phyloP scores from a whole-genome alignment of 2,113 vertebrate genomes.

The Propithecus coquereli region DNA sequence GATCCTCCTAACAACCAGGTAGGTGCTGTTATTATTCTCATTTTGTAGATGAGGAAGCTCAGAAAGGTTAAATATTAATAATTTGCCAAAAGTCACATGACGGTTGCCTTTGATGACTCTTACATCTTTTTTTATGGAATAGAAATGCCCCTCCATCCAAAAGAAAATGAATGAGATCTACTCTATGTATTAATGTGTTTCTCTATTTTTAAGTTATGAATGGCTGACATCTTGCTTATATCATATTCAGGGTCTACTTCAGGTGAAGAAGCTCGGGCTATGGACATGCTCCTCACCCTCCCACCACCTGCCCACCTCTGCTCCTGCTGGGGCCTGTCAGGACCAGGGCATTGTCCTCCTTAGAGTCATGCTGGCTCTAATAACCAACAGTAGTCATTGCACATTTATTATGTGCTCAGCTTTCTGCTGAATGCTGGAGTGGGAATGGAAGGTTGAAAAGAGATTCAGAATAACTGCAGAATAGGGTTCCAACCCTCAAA shows the following conservation, averaged over 20 bases:
- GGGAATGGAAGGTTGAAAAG: neutral
- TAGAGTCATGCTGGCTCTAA: neutral
- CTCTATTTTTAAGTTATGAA: neutral
- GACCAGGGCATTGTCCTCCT: neutral
- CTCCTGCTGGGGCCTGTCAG: neutral
- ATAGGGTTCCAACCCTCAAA: neutral
- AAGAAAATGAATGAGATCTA: neutral
- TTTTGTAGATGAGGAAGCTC: neutral
- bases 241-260: neutral
- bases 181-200: neutral
- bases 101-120: neutral
- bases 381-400: neutral
- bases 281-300: neutral
- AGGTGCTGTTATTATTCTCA: neutral
- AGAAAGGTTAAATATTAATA: neutral
- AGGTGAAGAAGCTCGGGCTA: neutral
- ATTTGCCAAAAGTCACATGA: neutral
- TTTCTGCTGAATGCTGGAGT: neutral
- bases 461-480: neutral
- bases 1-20: neutral
- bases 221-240: neutral
- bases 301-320: neutral
- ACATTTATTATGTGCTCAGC: neutral
- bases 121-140: neutral
- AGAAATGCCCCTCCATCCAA: neutral